Evolutionary conservation across 2,797 vertebrate species (phyloP).

Genomic region (Takifugu rubripes): DNA sequence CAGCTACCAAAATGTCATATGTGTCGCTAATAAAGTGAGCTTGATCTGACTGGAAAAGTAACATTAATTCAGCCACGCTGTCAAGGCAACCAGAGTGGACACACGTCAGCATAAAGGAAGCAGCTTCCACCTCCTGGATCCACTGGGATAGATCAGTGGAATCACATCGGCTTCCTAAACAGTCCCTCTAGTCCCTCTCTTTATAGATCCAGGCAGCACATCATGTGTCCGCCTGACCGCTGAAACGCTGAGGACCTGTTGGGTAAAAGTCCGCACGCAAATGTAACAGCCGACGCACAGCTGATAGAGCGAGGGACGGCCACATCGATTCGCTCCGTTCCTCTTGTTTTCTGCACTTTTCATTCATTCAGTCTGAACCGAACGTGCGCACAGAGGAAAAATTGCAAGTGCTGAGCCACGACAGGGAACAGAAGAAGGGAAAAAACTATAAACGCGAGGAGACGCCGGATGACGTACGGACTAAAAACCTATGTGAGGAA

Average conservation of each 20-base stretch:
- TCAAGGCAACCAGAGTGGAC: too few relatives aligned
- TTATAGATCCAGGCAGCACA: too few relatives aligned
- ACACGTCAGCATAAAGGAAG: too few relatives aligned
- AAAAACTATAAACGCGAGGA: conserved; percentile 9
- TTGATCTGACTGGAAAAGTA: too few relatives aligned
- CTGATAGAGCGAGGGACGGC: conserved; percentile 11
- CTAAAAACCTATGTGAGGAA: neutral
- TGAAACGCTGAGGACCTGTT: neutral
- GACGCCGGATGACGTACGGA: neutral
- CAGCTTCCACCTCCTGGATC: too few relatives aligned
- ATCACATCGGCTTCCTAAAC: too few relatives aligned
- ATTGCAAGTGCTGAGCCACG: neutral
- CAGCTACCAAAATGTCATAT: too few relatives aligned
- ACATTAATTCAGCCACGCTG: too few relatives aligned
- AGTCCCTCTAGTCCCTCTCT: neutral
- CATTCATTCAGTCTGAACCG: neutral
- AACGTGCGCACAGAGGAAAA: neutral
- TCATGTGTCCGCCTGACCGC: neutral
- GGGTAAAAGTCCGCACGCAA: conserved; percentile 6
- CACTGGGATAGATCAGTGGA: too few relatives aligned
- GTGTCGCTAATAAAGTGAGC: too few relatives aligned
- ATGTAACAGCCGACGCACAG: conserved; percentile 36
- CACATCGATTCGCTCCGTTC: neutral
- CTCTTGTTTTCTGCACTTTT: conserved; percentile 2
- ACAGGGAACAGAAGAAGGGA: neutral